Base-by-base conservation (phyloP, 2,113 vertebrate genomes). In the Cisticola juncidis region DNA sequence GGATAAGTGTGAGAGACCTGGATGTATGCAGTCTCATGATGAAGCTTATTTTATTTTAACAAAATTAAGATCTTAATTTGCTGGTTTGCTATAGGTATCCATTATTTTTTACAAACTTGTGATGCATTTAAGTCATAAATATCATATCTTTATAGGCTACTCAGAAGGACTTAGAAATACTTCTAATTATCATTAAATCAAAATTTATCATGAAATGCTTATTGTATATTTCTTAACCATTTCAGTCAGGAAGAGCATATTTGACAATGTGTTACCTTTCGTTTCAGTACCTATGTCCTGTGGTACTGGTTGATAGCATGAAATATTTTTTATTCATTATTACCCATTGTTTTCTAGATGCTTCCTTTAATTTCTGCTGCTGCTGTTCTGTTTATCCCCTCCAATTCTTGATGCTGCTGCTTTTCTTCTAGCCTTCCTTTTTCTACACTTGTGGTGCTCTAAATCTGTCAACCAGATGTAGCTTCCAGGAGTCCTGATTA, bases 391-490 rank as follows among this genome's bases (percentile, higher is more conserved):
- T 89, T 82, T 90, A 54, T 76, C 48, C 65, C 16, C 45, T 81
- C 51, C 48, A 24, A 73, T 31, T 81, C 44, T 71, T 76, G 47
- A 79, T 82, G 71, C 62, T 83, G 79, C 58, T 86, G 40, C 57
- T 94, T 31, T 85, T 91, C 81, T 95, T 81, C 56, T 87, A 9
- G n/a, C 17, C 47, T 81, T 96, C 84, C 33, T 90, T 88, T 83
- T 84, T 78, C 79, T 66, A 57, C 70, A 54, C 62, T 94, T 83
- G 19, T 83, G 79, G 58, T 95, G 88, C 83, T 97, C 94, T 91
- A 91, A 96, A 96, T 96, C 90, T 95, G 94, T 96, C 96, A 94
- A 58, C 88, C 96, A 95, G 92, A 94, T 91, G 96, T 90, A 94
- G 77, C 77, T 94, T 95, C 76, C 90, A 74, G 66, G 80, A 96